Percentiles rank a stretch among this genome's conserved stretches.
Evolutionary conservation across 2,113 vertebrate genomes (phyloP).

Genomic region (Buteo buteo): DNA sequence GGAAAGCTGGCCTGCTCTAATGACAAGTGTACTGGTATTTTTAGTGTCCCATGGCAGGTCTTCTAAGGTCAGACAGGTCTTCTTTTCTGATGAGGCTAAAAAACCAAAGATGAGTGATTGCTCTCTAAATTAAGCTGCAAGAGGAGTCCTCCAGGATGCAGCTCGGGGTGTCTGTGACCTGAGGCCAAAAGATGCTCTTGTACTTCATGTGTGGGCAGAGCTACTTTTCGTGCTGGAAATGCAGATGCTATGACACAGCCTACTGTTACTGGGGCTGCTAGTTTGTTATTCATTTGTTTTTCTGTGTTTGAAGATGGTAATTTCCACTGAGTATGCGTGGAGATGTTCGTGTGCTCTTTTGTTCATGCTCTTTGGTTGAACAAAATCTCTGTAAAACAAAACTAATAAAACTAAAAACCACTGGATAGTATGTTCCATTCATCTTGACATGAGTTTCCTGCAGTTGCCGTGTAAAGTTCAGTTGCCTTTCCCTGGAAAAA

Average conservation of each 20-base stretch:
- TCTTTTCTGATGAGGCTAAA: neutral
- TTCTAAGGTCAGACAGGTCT: neutral
- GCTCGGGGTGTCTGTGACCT: neutral
- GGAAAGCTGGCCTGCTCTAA: neutral
- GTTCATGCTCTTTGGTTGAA: neutral
- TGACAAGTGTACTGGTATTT: neutral
- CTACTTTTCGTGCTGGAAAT: conserved; percentile 36
- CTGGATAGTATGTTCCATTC: neutral
- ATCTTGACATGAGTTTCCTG: neutral
- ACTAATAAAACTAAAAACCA: neutral
- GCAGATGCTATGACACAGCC: conserved; percentile 43
- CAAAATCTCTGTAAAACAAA: neutral
- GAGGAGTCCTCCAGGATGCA: neutral
- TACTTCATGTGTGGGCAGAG: neutral
- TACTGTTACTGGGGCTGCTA: neutral
- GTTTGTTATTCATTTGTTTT: conserved; percentile 30
- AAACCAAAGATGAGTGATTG: neutral
- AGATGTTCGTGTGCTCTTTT: neutral
- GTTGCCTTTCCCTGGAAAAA: neutral
- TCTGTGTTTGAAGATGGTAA: neutral
- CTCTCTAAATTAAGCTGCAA: neutral
- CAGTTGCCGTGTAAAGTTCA: neutral
- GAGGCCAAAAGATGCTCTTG: neutral
- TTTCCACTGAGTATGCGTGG: neutral
- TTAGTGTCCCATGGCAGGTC: neutral